Base-by-base conservation (phyloP, 2,888 invertebrate genomes). In the Polydrusus tereticollis region DNA sequence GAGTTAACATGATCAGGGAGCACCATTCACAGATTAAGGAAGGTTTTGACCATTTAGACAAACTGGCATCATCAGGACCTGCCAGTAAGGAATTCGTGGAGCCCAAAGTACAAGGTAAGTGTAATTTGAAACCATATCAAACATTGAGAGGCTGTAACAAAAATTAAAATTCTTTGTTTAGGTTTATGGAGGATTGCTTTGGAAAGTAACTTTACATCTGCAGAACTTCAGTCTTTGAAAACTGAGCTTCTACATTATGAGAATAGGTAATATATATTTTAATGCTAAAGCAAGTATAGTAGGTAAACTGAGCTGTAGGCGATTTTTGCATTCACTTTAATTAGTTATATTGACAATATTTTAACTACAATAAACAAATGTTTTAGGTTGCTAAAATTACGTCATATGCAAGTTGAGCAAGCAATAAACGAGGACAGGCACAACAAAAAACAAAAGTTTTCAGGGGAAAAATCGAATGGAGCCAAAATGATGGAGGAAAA, bases 221-320 rank as follows among this genome's bases (percentile, higher is more conserved):
- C 93, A 72, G 97, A 97, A 85, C 87, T 97, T 10, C 90, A 91
- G 68, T 96, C 96, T 0, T 87, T 98, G 52, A 93, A 93, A 92
- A 90, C 92, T 69, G 97, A 98, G 83, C 86, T 98, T 75, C 87
- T 90, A 72, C 95, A 96, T 84, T 97, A 96, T 84, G 96, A 98
- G 86, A 92, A 93, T 57, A 89, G 97, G 8, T 69, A 68, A 43
- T n/a, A 2, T 50, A 66, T n/a, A n/a, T 38, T n/a, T 38, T 33
- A 1, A 33, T 33, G 2, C n/a, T n/a, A n/a, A n/a, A n/a, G n/a
- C n/a, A n/a, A n/a, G n/a, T n/a, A n/a, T n/a, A n/a, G n/a, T n/a
- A n/a, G n/a, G n/a, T n/a, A n/a, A n/a, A n/a, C n/a, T n/a, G n/a
- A n/a, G n/a, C n/a, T n/a, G n/a, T 29, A 29, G 29, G 29, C 29